These are phyloP conservation scores for Lineus longissimus DNA, from an alignment of 1,140 invertebrate genomes.

Conservation along the genomic window DNA sequence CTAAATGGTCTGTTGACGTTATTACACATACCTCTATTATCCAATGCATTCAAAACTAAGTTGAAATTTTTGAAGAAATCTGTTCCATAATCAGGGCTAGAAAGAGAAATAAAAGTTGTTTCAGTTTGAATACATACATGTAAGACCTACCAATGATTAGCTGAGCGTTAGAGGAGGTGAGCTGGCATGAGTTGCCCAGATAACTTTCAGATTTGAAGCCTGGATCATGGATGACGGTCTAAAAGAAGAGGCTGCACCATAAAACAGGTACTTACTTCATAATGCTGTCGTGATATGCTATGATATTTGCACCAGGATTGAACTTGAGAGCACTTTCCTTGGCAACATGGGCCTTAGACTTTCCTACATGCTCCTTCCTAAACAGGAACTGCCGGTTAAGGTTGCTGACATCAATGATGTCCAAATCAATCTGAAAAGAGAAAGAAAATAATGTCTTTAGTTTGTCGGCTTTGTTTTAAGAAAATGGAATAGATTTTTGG, in stretches of 20 bases:
- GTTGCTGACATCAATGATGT: slow-evolving; percentile 99
- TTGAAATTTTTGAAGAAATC: slow-evolving; percentile 90
- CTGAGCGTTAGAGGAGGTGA: no score
- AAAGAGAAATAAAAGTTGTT: slow-evolving; percentile 53
- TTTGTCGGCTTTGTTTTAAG: no score
- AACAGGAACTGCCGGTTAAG: slow-evolving; percentile 98
- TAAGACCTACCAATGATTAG: no score
- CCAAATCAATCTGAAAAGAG: slow-evolving; percentile 96
- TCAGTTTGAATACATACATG: no score
- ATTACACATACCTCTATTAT: slow-evolving; percentile 71
- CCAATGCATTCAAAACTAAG: slow-evolving; percentile 94
- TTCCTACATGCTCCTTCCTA: slow-evolving; percentile 94
- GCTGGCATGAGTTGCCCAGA: no score
- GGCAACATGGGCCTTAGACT: slow-evolving; percentile 80
- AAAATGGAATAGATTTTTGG: no score
- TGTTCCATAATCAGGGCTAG: slow-evolving; percentile 84
- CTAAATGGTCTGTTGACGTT: no score
- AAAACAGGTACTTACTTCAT: slow-evolving; percentile 68
- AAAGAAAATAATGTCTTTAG: no score
- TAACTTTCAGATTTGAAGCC: no score
- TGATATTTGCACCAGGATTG: slow-evolving; percentile 83
- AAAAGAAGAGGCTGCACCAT: no score
- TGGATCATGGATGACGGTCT: no score
- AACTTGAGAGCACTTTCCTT: slow-evolving; percentile 82
- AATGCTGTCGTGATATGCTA: slow-evolving; percentile 89